These are phyloP conservation scores for Drosophila robusta DNA, from an alignment of 2,888 invertebrate species.

Conservation along the genomic window DNA sequence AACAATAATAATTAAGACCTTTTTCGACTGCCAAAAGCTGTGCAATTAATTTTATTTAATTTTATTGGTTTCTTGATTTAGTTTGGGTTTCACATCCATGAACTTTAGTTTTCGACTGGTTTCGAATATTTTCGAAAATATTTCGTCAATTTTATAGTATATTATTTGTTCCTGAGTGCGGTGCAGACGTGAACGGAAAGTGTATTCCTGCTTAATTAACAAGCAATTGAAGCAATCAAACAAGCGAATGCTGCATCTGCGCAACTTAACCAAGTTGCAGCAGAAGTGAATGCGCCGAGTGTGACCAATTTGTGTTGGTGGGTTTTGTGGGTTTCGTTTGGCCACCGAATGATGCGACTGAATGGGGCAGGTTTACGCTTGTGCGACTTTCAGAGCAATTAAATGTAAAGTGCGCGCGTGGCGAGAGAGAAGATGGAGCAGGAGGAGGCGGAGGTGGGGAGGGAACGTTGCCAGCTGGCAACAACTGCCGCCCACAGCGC, in stretches of 20 bases:
- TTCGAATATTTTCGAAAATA: too few species aligned
- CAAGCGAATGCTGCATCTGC: background rate
- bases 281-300: conserved; percentile 4
- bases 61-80: too few species aligned
- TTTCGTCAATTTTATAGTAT: too few species aligned
- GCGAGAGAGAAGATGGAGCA: background rate
- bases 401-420: conserved; percentile 38
- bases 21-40: too few species aligned
- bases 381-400: conserved; percentile 62
- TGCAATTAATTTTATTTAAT: too few species aligned
- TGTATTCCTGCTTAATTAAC: conserved; percentile 10
- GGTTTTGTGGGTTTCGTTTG: conserved; percentile 1
- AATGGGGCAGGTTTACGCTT: conserved; percentile 55
- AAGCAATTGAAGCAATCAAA: conserved; percentile 12
- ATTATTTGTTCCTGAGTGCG: background rate
- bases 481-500: conserved; percentile 12
- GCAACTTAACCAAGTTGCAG: conserved; percentile 5
- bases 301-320: conserved; percentile 14
- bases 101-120: too few species aligned
- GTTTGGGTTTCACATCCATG: too few species aligned
- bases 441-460: too few species aligned
- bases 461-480: conserved; percentile 16
- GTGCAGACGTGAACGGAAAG: background rate
- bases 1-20: too few species aligned
- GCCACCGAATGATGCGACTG: conserved; percentile 19